phyloP scores from a whole-genome alignment of 2,113 vertebrate genomes.

The Patagioenas fasciata region DNA sequence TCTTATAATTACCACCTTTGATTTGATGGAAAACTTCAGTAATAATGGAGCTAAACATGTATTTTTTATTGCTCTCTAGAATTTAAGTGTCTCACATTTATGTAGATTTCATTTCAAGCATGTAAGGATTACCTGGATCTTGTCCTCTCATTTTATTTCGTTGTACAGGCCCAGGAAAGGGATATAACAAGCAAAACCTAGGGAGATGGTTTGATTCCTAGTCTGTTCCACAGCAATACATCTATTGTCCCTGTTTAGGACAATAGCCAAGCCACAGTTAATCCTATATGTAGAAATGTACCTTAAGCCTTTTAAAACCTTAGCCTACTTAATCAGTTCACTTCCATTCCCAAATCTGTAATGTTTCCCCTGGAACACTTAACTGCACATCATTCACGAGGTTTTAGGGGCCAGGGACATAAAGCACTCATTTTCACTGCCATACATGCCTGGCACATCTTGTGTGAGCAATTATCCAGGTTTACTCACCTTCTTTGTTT shows the following conservation, averaged over 20 bases:
- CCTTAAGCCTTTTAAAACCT: background rate
- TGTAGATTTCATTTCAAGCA: background rate
- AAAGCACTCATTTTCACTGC: background rate
- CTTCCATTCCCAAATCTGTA: background rate
- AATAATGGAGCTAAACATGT: background rate
- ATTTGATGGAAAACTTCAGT: background rate
- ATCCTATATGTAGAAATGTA: background rate
- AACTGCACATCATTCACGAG: background rate
- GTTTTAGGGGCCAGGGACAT: background rate
- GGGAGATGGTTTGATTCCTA: background rate
- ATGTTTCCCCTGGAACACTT: background rate
- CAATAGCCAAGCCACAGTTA: background rate
- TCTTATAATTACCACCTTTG: background rate
- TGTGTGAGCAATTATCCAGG: rapidly evolving
- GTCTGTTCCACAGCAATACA: background rate
- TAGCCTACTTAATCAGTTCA: background rate
- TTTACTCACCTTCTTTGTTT: background rate
- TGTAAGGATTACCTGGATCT: background rate
- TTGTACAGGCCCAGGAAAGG: background rate
- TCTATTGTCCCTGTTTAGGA: background rate
- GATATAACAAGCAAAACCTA: background rate
- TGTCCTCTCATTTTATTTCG: background rate
- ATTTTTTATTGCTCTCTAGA: background rate
- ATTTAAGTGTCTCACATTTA: background rate
- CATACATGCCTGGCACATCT: background rate